Base-by-base conservation (phyloP, 2,888 invertebrate genomes). In the Eucera pruinosa region DNA sequence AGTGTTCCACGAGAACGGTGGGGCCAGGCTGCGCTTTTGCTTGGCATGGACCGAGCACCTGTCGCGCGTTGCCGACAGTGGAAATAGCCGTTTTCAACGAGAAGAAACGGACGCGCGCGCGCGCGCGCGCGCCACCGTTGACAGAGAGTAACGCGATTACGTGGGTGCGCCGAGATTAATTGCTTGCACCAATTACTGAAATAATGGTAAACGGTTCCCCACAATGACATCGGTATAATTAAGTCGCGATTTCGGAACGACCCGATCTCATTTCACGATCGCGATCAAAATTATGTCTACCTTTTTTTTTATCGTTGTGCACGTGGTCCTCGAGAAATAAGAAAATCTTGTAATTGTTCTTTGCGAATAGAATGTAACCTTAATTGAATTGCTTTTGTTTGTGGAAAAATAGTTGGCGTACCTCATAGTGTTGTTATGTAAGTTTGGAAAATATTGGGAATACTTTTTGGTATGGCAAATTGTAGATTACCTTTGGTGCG, bases 11-110 rank as follows among this genome's bases (percentile, higher is more conserved):
- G 73, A 27, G 45, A 18, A 2, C 18, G 52, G 60, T 66, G 61
- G 62, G 47, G 54, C 39, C 45, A 47, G 61, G 50, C 64, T 66
- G 73, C 82, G 48, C 25, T 50, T 64, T 52, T 41, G 39, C 25
- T 64, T 82, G 77, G 87, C 81, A 83, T 76, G 77, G 70, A 57
- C 62, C 54, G 30, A 74, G 85, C 88, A 89, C 86, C 88, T 89
- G 88, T 89, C 87, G 84, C 77, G 77, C 69, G 70, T 86, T 80
- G 81, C 82, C 82, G 77, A 74, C 81, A 74, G 81, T 88, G 75
- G 81, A 87, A 87, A 88, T 87, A 87, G 81, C 85, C 72, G 82
- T 75, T 80, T 73, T 81, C 72, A 50, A 60, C 48, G 68, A 66
- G 65, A 33, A 69, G 60, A 67, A 71, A 65, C 71, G n/a, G n/a